These are phyloP conservation scores for Drosophila aff. DNA, from an alignment of 1,140 invertebrate genomes.

Conservation along the genomic window DNA sequence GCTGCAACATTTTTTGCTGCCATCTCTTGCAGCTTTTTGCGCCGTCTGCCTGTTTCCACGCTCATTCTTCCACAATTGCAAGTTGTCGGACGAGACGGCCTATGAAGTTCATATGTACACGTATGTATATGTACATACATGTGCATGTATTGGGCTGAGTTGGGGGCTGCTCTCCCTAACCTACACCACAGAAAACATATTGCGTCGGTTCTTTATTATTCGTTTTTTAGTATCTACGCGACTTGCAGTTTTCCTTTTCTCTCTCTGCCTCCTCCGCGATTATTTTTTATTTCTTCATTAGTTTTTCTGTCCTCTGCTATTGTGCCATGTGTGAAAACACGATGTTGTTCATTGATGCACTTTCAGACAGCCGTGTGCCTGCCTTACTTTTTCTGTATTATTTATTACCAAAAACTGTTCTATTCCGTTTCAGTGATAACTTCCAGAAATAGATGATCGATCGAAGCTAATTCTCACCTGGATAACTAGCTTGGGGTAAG, in stretches of 20 bases:
- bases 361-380: slow-evolving; percentile 1
- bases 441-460: neutral
- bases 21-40: slow-evolving; percentile 47
- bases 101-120: slow-evolving; percentile 58
- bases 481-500: neutral
- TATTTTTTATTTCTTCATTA: slow-evolving; percentile 52
- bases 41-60: slow-evolving; percentile 65
- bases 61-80: slow-evolving; percentile 78
- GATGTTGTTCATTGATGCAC: slow-evolving; percentile 60
- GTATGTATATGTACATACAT: neutral
- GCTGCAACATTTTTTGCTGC: slow-evolving; percentile 31
- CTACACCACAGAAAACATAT: slow-evolving; percentile 79
- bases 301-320: slow-evolving; percentile 11
- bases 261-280: slow-evolving; percentile 23
- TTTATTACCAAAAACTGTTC: slow-evolving; percentile 1
- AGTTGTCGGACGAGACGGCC: slow-evolving; percentile 59
- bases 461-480: neutral
- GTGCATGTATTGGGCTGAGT: slow-evolving; percentile 24
- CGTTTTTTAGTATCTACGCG: slow-evolving; percentile 52
- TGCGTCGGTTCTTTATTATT: slow-evolving; percentile 64
- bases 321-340: slow-evolving; percentile 16
- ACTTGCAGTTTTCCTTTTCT: slow-evolving; percentile 52
- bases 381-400: slow-evolving; percentile 11
- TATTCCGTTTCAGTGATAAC: slow-evolving; percentile 4
- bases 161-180: slow-evolving; percentile 67